These are phyloP conservation scores for Selenia dentaria DNA, from an alignment of 2,888 invertebrate species.

Conservation along the genomic window DNA sequence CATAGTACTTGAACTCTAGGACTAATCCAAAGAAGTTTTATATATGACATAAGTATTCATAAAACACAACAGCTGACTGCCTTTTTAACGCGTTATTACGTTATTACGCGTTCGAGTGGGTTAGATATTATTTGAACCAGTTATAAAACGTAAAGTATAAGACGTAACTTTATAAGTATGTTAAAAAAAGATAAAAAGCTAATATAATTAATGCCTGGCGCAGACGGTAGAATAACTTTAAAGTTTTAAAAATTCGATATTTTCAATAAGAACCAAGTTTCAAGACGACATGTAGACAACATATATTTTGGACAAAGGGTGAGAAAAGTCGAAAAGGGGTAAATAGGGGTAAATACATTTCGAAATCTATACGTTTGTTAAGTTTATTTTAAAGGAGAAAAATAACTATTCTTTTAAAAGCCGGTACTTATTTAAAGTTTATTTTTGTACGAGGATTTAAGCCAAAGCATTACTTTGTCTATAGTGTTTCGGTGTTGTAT, in stretches of 20 bases:
- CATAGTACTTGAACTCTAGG: no score
- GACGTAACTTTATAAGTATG: no score
- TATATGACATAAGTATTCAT: no score
- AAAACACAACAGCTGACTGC: no score
- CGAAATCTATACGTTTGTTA: constrained; percentile 1
- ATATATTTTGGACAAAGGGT: constrained; percentile 11
- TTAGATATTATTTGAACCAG: no score
- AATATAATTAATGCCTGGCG: no score
- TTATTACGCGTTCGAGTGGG: no score
- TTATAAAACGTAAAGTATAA: no score
- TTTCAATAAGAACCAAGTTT: constrained; percentile 6
- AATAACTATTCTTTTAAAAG: constrained; percentile 2
- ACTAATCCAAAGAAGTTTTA: no score
- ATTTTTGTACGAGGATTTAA: constrained; percentile 10
- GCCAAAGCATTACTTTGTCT: constrained; percentile 28
- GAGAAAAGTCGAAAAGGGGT: constrained; percentile 4
- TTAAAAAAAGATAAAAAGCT: no score
- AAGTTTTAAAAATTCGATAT: no score
- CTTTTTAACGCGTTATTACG: no score
- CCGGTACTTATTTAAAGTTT: not conserved
- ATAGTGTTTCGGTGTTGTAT: constrained; percentile 9
- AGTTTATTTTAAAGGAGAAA: not conserved
- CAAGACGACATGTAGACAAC: constrained; percentile 14
- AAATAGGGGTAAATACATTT: constrained; percentile 1
- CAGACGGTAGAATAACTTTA: constrained; percentile 3